Base-by-base conservation (phyloP, 2,888 invertebrate species). In the Muscina levida region DNA sequence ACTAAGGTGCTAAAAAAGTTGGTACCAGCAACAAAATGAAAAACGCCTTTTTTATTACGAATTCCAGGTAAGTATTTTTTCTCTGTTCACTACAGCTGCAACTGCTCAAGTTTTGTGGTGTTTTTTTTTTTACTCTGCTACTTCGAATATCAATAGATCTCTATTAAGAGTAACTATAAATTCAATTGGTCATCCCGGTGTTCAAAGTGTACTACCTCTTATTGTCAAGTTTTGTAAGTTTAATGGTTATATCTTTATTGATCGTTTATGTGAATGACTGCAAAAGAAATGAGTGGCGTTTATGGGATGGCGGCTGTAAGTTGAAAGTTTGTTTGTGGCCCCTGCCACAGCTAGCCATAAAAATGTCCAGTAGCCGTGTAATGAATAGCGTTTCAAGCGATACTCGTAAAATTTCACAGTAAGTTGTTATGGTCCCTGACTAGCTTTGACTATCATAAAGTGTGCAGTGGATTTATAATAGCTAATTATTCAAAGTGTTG, bases 1-100 rank as follows among this genome's bases (percentile, higher is more conserved):
- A n/a, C n/a, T 66, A 15, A 51, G 73, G 73, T 74, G 78, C 65
- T 78, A 74, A n/a, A n/a, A n/a, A 74, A 75, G 79, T 59, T 48
- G 67, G 71, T 71, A 59, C 74, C 42, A 66, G 19, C 71, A 65
- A 31, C 31, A 31, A 31, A 31, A 3, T 5, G 8, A 31, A 31
- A 3, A 31, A 31, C 31, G 31, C 8, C 31, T 31, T 31, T 31
- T 31, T 31, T 31, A 3, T 31, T 31, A 8, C 31, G 31, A 31
- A 5, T 8, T 31, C 31, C 8, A n/a, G n/a, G 3, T 31, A 31
- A 31, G 31, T 31, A 8, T 31, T 31, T 31, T 31, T n/a, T n/a
- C n/a, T 31, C 31, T 31, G 31, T 31, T 31, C 31, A 5, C 3
- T 5, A 31, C 4, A 31, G 31, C 31, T 31, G 31, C 31, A n/a